Base-by-base conservation (phyloP, 1,140 invertebrate genomes). In the Macrobrachium rosenbergii region DNA sequence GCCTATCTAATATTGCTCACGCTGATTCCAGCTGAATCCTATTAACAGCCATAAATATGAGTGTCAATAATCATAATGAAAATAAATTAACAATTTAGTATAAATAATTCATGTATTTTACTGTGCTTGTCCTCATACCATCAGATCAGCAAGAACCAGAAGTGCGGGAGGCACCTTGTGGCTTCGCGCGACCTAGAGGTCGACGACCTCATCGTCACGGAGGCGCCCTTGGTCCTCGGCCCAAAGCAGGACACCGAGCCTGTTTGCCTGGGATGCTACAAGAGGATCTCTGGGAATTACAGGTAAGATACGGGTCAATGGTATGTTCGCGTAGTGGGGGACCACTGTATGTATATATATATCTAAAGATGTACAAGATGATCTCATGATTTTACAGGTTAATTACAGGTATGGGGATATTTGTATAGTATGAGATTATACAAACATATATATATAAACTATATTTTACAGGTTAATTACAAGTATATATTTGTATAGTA, bases 181-280 rank as follows among this genome's bases (percentile, higher is more conserved):
- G 90, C 90, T 0, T 84, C 87, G 3, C 28, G 88, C 12, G 88
- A 85, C 73, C 69, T 90, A 12, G 60, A 60, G 0, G 88, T 87
- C 23, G 90, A 88, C 17, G 88, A 89, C 45, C 45, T 84, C 37
- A 87, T 90, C 28, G 76, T 90, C 45, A 60, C 58, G 23, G 90
- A 90, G 81, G 67, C 72, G 28, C 90, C 90, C 3, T 78, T 90
- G 63, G 87, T 88, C 43, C 6, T 89, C 58, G 88, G 90, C 2
- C 87, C 88, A 6, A 73, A 82, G 52, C 89, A 88, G 59, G 81
- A 81, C 60, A 75, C 84, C 0, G 89, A 89, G 0, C 88, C 82
- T 8, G 8, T 89, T 14, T 90, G 89, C 63, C 88, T 90, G 0
- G 88, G 85, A 5, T 90, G 89, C 63, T 89, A 88, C 85, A 84